Base-by-base conservation (phyloP, 1,140 invertebrate genomes). In the Venturia canescens region DNA sequence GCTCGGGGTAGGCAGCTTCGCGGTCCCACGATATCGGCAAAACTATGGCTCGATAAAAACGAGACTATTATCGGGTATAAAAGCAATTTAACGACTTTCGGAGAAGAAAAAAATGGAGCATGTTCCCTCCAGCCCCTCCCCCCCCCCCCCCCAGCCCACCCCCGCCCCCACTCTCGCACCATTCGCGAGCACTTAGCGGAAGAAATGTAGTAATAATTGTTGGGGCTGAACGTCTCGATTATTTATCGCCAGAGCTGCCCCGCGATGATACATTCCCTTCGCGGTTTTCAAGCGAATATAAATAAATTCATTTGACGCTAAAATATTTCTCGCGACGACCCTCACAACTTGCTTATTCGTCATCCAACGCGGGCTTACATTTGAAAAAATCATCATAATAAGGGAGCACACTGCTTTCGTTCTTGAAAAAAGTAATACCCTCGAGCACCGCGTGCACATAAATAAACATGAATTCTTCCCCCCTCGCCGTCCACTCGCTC, bases 21-120 rank as follows among this genome's bases (percentile, higher is more conserved):
- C 26, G 69, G 69, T 71, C 69, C n/a, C 69, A 71, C 69, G 69
- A 71, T 71, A 71, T 71, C 69, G 69, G 69, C n/a, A 71, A 71
- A 71, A 71, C n/a, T 18, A 71, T 71, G 26, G 69, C 34, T 38
- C 31, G 27, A 71, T 71, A 71, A 38, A 71, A 71, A 71, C 69
- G 69, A 71, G 31, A 71, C 69, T 71, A 71, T 71, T 71, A 71
- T 71, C 69, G 69, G 31, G 34, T 38, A 71, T 71, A 71, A 71
- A 71, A 71, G 69, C 69, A 71, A 71, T 71, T 71, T 71, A 71
- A n/a, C n/a, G 69, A 48, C 34, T 18, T 71, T 48, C 29, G 11
- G 26, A 48, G 18, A 71, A 71, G 3, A 63, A 63, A 71, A 38
- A 15, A n/a, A 21, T 38, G 34, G 23, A n/a, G 69, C 34, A 71